Evolutionary conservation across 2,113 vertebrate genomes (phyloP).

Genomic region (Sylvietta virens): DNA sequence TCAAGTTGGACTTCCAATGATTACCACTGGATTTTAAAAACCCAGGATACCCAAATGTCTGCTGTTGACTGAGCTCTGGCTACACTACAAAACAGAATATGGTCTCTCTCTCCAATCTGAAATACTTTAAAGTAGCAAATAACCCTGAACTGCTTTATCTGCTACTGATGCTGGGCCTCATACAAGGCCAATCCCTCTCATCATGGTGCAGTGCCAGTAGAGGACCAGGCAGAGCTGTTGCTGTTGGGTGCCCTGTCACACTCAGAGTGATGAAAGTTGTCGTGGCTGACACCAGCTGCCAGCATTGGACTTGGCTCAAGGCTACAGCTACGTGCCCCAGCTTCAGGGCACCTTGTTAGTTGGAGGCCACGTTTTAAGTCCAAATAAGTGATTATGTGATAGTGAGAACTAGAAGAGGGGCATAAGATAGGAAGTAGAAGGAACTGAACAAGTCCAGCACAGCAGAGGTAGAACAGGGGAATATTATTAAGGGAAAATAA

Average conservation of each 20-base stretch:
- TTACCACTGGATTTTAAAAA: not conserved
- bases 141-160: not conserved
- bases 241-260: not conserved
- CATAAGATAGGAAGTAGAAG: not conserved
- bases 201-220: not conserved
- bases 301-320: not conserved
- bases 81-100: not conserved
- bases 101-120: not conserved
- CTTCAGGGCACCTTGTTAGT: not conserved
- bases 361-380: not conserved
- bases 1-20: not conserved
- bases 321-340: fast-evolving
- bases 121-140: not conserved
- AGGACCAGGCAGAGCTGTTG: not conserved
- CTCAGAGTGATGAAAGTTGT: not conserved
- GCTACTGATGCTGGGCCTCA: not conserved
- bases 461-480: not conserved
- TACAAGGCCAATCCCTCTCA: not conserved
- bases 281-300: not conserved
- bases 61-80: not conserved
- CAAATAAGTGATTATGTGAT: not conserved
- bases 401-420: not conserved
- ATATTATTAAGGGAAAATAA: not conserved
- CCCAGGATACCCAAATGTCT: not conserved
- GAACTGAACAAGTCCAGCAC: not conserved